Percentiles rank a stretch among this genome's conserved stretches.
Conservation (phyloP, 2,113 vertebrate genomes). For the Petaurus breviceps region DNA sequence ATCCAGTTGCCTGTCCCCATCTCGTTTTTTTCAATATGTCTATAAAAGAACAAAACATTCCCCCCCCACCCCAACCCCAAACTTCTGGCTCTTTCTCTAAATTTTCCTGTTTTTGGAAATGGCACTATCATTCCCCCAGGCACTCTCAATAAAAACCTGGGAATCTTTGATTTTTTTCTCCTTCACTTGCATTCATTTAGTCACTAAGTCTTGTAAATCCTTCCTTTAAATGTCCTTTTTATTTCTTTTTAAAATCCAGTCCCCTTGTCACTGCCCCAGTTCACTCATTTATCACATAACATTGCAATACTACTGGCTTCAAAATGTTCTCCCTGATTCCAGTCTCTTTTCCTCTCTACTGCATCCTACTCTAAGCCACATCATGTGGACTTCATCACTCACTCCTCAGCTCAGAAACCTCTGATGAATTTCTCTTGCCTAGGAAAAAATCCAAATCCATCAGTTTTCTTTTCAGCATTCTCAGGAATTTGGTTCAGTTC, state of each 20-base stretch:
- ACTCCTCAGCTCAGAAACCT: neutral
- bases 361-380: neutral
- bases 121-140: neutral
- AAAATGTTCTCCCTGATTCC: neutral
- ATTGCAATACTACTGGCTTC: neutral
- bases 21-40: neutral
- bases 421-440: neutral
- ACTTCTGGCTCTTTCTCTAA: neutral
- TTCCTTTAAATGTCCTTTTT: neutral
- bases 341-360: neutral
- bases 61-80: neutral
- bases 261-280: neutral
- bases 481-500: neutral
- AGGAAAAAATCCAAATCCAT: neutral
- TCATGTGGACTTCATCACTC: neutral
- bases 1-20: neutral
- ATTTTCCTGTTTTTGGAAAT: neutral
- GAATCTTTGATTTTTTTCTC: neutral
- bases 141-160: neutral
- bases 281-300: neutral
- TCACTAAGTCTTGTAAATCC: neutral
- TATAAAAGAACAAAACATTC: neutral
- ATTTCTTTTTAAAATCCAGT: neutral
- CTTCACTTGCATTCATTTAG: neutral
- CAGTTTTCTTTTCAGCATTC: neutral